Evolutionary conservation across 2,113 vertebrate genomes (phyloP), one percentile per base, ranked within the genome.

Genomic region (Heliornis fulica): DNA sequence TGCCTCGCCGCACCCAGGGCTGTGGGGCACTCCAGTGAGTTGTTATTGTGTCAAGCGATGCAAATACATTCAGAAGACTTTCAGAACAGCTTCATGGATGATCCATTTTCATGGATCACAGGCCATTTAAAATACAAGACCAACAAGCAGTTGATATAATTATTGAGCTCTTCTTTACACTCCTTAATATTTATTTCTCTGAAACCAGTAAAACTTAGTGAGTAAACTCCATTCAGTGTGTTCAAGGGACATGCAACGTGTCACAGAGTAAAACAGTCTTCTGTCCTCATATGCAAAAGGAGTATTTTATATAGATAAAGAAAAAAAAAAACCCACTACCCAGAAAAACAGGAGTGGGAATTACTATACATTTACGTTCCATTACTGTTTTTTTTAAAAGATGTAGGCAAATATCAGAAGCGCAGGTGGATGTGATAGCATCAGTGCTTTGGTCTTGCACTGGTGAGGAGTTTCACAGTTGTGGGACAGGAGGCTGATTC

Each of bases 31-130:
- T 93, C 88, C 93, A 63, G 12, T 79, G 65, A 83, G 77, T 2
- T 93, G 86, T 87, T 93, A 11, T 65, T 53, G 6, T 72, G 87
- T 77, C 53, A 86, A 84, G 68, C 66, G 40, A 83, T 53, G 45
- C 75, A 89, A 87, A 93, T 91, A 40, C 61, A 93, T 94, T 75
- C 87, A 20, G 80, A 82, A 93, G 79, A n/a, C 61, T 87, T 94
- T 75, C 13, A 53, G 57, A 92, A 59, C 15, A 84, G 4, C 60
- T 68, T 68, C 16, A 78, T 34, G 61, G 78, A 68, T 94, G 56
- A 94, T 53, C 25, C 28, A 20, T 84, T 91, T 80, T 82, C 57
- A 91, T 61, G 80, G 86, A 65, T 94, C 74, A 92, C 2, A 1
- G 8, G 25, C 65, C 4, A 34, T 63, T 88, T 75, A 48, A 68